Evolutionary conservation across 64 coral and sea anemone species (phyloP), one percentile per base, ranked within the genome.

Genomic region (Orbicella faveolata): DNA sequence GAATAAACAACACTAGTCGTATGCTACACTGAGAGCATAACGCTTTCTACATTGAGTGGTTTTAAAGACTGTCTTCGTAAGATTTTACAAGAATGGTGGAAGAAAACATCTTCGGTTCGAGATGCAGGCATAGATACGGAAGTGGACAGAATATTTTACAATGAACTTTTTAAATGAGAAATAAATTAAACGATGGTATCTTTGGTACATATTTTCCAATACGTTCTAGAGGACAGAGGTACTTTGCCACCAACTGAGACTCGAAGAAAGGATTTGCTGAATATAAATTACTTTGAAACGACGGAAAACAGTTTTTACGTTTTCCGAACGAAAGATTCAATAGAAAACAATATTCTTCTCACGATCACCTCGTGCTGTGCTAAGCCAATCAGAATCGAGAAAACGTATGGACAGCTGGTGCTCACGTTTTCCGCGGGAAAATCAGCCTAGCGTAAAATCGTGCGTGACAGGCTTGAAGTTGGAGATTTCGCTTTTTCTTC

Each of bases 401-500:
- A 88, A 61, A 57, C 25, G 37, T 34, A 76, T 23, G 36, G 80
- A 88, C 94, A 96, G 90, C 94, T 96, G 94, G 87, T 89, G 37
- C 83, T 84, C 81, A 87, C 92, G 74, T 96, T 96, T 96, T 81
- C 39, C 94, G 94, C 94, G 94, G 94, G 94, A 96, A 96, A 93
- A 93, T 92, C 80, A 92, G 44, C 81, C 63, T 90, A 79, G 78
- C 94, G 76, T 96, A 89, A 89, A 86, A 88, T 84, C 36, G 39
- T 13, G 53, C 63, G 75, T 89, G 86, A 84, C 61, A 72, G 67
- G 18, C 69, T 39, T 16, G 18, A 51, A 18, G 20, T 57, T 75
- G 72, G 16, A 36, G n/a, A 63, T 33, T 80, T 66, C 37, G 15
- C 30, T 52, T 66, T 81, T 85, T 59, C 11, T 69, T 79, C 76